Base-by-base conservation (phyloP, 2,113 vertebrate genomes). In the Halichoeres trimaculatus region DNA sequence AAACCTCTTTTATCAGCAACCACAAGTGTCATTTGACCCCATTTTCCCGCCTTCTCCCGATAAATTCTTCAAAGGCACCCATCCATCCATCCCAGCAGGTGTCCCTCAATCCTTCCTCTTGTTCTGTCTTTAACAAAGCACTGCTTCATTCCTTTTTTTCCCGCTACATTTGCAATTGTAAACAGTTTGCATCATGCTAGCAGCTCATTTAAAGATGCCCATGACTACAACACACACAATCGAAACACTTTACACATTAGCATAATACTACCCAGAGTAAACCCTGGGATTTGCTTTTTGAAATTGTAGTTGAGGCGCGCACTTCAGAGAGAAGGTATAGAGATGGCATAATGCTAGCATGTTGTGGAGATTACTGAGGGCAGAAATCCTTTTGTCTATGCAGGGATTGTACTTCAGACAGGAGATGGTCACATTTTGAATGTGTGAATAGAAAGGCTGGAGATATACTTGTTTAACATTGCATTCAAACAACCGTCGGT, bases 131-230 rank as follows among this genome's bases (percentile, higher is more conserved):
- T 63, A 23, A 50, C 24, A 68, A 66, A 67, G 47, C 52, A 10
- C 23, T 48, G 54, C 55, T 60, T 82, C 22, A 38, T 68, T 71
- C 10, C 55, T 60, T 67, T 54, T 22, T 40, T 20, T 78, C 56
- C 84, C 87, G 83, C 88, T 89, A 91, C 88, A 89, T 79, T 76
- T 76, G 68, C 53, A 60, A 77, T 78, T 80, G 86, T 89, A 88
- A 91, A 91, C 88, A 85, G 64, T 73, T 70, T 72, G 77, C 45
- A 43, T 60, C 61, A 70, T 12, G 64, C 76, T 67, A 76, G 73
- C 77, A 82, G 75, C 70, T 41, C 79, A 47, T 48, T 47, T 41
- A 70, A 53, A 85, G 57, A 72, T 38, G 66, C 67, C 56, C 52
- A 41, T 48, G 45, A 62, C 14, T 23, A 14, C 70, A 76, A 53